Base-by-base conservation (phyloP, 2,888 invertebrate species). In the Perizoma affinitatum region DNA sequence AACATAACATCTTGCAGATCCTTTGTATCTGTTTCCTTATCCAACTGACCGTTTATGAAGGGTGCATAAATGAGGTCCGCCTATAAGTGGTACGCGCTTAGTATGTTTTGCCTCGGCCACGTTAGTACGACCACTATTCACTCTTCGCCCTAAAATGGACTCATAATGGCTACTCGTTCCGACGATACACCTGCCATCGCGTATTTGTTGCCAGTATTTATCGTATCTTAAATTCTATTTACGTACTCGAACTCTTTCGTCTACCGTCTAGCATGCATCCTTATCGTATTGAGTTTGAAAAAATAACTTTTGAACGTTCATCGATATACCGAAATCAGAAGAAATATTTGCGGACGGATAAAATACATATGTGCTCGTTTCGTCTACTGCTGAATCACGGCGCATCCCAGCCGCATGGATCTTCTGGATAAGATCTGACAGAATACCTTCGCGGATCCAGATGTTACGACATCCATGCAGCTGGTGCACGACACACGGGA, bases 151-250 rank as follows among this genome's bases (percentile, higher is more conserved):
- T 90, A 90, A 90, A 90, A 91, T 90, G 90, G 90, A 83, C 82
- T 87, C 87, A 84, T 88, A 89, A 90, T 90, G 81, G 88, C 83
- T 83, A 87, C 90, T 89, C 80, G 90, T 89, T 90, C 78, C 79
- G 78, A 75, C 83, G 79, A 83, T 90, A 87, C 90, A 90, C 90
- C 90, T 90, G 90, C 88, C 75, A 75, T 74, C 76, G 87, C 85
- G 80, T 84, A 85, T 87, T 86, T 80, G 86, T 83, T 81, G 74
- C 78, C 79, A 74, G 78, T 80, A 73, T 83, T 86, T 88, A 86
- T 79, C 75, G 79, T 72, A 75, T 75, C 73, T 80, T 79, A 77
- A 76, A 78, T 75, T 78, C 76, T 78, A 79, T 79, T 76, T 71
- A 71, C 60, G 68, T 75, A 63, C 60, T 64, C 65, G 64, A 43